A percentile compares a stretch with the other conserved stretches of the same genome.
Evolutionary conservation across 2,113 vertebrate genomes (phyloP).

Genomic region (Mesitornis unicolor): DNA sequence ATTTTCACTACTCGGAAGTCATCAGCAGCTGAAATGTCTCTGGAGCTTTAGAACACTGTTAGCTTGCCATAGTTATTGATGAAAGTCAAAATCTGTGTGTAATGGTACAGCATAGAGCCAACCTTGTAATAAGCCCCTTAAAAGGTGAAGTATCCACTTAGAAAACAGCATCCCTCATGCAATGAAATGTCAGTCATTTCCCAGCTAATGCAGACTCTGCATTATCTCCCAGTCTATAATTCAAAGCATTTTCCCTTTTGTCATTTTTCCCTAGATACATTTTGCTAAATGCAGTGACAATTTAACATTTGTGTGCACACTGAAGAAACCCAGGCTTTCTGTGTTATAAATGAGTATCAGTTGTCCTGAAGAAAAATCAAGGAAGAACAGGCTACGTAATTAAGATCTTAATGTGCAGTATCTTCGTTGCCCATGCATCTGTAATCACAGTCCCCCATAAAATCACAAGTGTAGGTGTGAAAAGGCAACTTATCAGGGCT

Average conservation of each 20-base stretch:
- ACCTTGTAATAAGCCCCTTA: constrained; percentile 58
- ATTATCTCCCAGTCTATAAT: constrained; percentile 16
- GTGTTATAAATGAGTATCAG: not conserved
- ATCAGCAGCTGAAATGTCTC: not conserved
- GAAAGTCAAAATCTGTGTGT: constrained; percentile 53
- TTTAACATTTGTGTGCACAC: constrained; percentile 38
- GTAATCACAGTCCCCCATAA: not conserved
- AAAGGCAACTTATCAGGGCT: not conserved
- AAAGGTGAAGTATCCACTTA: constrained; percentile 69
- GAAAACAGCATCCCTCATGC: constrained; percentile 53
- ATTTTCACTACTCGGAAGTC: not conserved
- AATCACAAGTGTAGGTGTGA: not conserved
- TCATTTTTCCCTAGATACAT: not conserved
- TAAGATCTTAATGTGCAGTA: not conserved
- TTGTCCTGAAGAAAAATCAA: not conserved
- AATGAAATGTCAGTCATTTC: constrained; percentile 63
- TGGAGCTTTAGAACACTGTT: not conserved
- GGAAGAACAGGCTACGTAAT: not conserved
- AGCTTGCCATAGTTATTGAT: constrained; percentile 45
- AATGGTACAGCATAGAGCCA: constrained; percentile 19
- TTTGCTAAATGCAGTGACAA: not conserved
- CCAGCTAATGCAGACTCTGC: constrained; percentile 30
- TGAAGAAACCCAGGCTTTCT: not conserved
- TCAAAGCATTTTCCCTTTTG: constrained; percentile 5
- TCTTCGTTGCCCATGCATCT: not conserved